Evolutionary conservation across 1,140 invertebrate genomes (phyloP), one percentile per base, ranked within the genome.

Genomic region (Phymorhynchus buccinoides): DNA sequence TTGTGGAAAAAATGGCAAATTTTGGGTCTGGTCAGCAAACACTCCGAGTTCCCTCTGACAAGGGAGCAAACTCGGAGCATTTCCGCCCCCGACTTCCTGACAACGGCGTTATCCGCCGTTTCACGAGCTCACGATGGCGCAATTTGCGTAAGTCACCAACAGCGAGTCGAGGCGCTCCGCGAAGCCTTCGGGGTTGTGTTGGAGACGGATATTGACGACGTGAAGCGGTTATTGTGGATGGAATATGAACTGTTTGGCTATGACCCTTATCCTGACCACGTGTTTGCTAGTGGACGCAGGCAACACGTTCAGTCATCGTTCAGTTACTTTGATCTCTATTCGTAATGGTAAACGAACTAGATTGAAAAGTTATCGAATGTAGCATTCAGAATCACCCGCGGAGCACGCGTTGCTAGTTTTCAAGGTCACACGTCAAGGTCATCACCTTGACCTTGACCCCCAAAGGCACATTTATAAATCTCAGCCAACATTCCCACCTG

Each of bases 1-100:
- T 83, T 89, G 30, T 92, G 89, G 88, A 80, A 87, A 22, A 92
- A 91, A 37, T 80, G 90, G 83, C 90, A 91, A 73, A 92, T 92
- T n/a, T 83, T 90, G 7, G 91, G 91, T 12, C 88, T 92, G 39
- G 66, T 92, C 9, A 87, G 86, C 42, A 89, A 89, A 71, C 37
- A 90, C n/a, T 85, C 16, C 66, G 52, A 32, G 88, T 89, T 86
- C 89, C 91, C 14, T 89, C 87, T 84, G 66, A 83, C 30, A 32
- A 66, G 30, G 62, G 52, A 44, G 1, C 14, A 86, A 18, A 85
- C 41, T 14, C 39, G 30, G 37, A 85, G 80, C n/a, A 77, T 39
- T 71, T 71, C 68, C 4, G 30, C 18, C 7, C 3, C 30, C 30
- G 68, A 71, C 30, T 32, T 71, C 1, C 12, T 35, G 68, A 37